Evolutionary conservation across 2,888 invertebrate species (phyloP).

Genomic region (Maniola hyperantus): DNA sequence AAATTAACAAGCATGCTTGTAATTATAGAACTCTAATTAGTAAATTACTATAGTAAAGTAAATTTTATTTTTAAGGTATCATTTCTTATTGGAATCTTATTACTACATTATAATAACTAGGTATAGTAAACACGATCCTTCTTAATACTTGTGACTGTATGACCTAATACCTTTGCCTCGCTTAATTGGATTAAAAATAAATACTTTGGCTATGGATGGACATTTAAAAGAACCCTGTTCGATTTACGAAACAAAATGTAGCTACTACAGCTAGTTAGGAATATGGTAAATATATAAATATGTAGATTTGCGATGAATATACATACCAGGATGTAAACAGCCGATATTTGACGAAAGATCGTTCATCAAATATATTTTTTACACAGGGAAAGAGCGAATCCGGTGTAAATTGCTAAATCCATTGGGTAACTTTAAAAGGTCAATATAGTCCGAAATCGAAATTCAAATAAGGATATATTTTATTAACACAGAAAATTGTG

Average conservation of each 20-base stretch:
- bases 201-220: constrained; percentile 21
- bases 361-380: constrained; percentile 40
- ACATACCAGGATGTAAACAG: constrained; percentile 44
- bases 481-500: constrained; percentile 23
- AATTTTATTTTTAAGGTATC: not conserved
- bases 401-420: constrained; percentile 39
- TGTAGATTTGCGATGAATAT: constrained; percentile 18
- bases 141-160: constrained; percentile 20
- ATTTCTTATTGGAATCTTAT: constrained; percentile 33
- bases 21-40: not conserved
- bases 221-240: constrained; percentile 10
- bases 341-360: constrained; percentile 36
- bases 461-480: constrained; percentile 28
- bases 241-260: constrained; percentile 3
- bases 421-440: constrained; percentile 40
- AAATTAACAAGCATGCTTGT: not conserved
- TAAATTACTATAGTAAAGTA: not conserved
- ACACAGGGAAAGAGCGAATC: constrained; percentile 36
- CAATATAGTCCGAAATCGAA: constrained; percentile 32
- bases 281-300: constrained; percentile 1
- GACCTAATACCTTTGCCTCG: constrained; percentile 37
- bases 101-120: constrained; percentile 11
- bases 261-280: not conserved
- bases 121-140: not conserved
- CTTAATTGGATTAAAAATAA: constrained; percentile 43